These are phyloP conservation scores for Campoletis raptor DNA, from an alignment of 2,888 invertebrate species.

Conservation along the genomic window DNA sequence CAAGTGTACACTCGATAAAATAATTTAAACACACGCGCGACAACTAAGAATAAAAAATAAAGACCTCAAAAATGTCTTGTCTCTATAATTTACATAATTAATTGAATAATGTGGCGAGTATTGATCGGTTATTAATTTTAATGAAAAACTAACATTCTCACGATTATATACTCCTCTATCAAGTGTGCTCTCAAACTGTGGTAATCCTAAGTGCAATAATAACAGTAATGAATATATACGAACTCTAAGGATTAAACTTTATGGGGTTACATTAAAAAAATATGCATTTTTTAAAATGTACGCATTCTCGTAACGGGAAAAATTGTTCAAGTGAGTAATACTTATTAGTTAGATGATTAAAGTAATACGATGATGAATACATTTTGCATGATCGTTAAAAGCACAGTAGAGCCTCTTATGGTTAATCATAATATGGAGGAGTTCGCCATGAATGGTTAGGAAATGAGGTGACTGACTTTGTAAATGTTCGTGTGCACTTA, in stretches of 20 bases:
- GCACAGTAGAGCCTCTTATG: slow-evolving; percentile 18
- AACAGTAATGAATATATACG: slow-evolving; percentile 3
- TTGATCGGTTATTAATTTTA: neutral
- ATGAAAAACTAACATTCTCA: neutral
- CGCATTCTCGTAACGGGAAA: slow-evolving; percentile 13
- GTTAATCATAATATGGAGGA: slow-evolving; percentile 25
- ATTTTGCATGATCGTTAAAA: slow-evolving; percentile 28
- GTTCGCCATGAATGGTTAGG: slow-evolving; percentile 29
- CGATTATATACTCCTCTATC: neutral
- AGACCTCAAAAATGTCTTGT: neutral
- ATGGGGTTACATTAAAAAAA: neutral
- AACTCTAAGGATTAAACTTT: neutral
- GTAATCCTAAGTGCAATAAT: slow-evolving; percentile 1
- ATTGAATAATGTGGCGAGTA: neutral
- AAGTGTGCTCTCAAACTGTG: neutral
- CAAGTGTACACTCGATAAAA: neutral
- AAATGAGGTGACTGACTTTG: slow-evolving; percentile 21
- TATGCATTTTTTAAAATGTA: neutral
- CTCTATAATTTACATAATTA: neutral
- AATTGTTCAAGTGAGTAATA: slow-evolving; percentile 44
- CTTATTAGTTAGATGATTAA: slow-evolving; percentile 31
- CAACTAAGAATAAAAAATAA: neutral
- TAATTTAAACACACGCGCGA: neutral
- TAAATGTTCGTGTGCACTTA: slow-evolving; percentile 43
- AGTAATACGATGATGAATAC: slow-evolving; percentile 33